Percentiles rank a stretch among this genome's conserved stretches.
Conservation (phyloP, 2,113 vertebrate genomes). For the Spermophilus dauricus region DNA sequence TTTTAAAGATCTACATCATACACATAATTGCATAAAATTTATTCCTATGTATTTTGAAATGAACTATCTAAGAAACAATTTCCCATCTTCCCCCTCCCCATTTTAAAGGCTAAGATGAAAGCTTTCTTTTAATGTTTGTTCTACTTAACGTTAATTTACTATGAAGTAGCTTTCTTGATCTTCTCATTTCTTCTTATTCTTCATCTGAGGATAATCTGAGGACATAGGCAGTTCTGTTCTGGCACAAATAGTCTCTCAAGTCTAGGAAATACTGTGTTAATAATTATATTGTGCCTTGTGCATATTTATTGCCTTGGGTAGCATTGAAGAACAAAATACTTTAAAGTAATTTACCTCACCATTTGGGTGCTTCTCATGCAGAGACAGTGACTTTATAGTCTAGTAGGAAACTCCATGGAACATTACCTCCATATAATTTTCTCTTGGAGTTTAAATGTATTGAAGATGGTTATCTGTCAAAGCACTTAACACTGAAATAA, state of each 20-base stretch:
- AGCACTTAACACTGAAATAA: background rate
- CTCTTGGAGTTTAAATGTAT: background rate
- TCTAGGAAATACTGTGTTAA: constrained; percentile 30
- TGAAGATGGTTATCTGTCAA: background rate
- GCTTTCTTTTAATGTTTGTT: constrained; percentile 5
- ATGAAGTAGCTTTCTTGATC: constrained; percentile 5
- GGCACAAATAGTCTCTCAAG: constrained; percentile 18
- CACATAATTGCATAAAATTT: background rate
- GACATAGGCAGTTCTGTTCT: background rate
- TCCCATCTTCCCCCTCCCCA: background rate
- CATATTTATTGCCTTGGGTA: constrained; percentile 46
- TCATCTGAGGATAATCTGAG: constrained; percentile 64
- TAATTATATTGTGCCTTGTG: constrained; percentile 19
- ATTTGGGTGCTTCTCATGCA: background rate
- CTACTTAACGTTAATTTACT: constrained; percentile 33
- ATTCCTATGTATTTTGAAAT: constrained; percentile 25
- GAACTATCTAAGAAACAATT: background rate
- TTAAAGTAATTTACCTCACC: constrained; percentile 2
- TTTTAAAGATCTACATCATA: background rate
- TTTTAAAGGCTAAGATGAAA: background rate
- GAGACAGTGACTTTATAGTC: background rate
- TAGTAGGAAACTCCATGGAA: constrained; percentile 23
- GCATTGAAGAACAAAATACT: constrained; percentile 38
- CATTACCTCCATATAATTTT: constrained; percentile 1
- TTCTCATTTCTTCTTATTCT: constrained; percentile 54